phyloP scores from a whole-genome alignment of 1,140 invertebrate genomes.

The Copidosoma floridanum region DNA sequence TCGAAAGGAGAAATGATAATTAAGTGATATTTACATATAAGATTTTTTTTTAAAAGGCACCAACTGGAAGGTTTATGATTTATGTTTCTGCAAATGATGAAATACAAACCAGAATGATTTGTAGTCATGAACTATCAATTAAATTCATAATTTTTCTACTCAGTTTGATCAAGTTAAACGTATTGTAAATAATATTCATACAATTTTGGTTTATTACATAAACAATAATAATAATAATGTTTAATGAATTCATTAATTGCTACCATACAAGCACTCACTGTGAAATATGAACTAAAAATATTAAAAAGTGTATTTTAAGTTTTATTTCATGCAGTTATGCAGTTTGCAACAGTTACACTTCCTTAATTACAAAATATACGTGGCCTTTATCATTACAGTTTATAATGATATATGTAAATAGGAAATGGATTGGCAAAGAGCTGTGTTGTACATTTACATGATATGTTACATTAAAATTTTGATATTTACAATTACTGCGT shows the following conservation, averaged over 20 bases:
- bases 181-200: no score
- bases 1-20: no score
- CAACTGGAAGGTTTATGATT: no score
- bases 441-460: slow-evolving; percentile 29
- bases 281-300: background rate
- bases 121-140: no score
- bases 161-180: no score
- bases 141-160: no score
- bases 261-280: slow-evolving; percentile 4
- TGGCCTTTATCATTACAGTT: slow-evolving; percentile 32
- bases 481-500: slow-evolving; percentile 27
- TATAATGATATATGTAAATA: slow-evolving; percentile 7
- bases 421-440: slow-evolving; percentile 8
- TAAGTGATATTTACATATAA: no score
- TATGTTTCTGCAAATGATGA: no score
- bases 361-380: slow-evolving; percentile 32
- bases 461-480: slow-evolving; percentile 23
- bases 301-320: slow-evolving; percentile 3
- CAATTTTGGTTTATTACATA: no score
- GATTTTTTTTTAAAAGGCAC: no score
- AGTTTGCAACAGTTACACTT: slow-evolving; percentile 12
- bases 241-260: background rate
- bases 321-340: slow-evolving; percentile 11
- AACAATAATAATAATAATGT: slow-evolving; percentile 6
- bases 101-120: no score